Evolutionary conservation across 1,140 invertebrate species (phyloP).

Genomic region (Meteorus sp.): DNA sequence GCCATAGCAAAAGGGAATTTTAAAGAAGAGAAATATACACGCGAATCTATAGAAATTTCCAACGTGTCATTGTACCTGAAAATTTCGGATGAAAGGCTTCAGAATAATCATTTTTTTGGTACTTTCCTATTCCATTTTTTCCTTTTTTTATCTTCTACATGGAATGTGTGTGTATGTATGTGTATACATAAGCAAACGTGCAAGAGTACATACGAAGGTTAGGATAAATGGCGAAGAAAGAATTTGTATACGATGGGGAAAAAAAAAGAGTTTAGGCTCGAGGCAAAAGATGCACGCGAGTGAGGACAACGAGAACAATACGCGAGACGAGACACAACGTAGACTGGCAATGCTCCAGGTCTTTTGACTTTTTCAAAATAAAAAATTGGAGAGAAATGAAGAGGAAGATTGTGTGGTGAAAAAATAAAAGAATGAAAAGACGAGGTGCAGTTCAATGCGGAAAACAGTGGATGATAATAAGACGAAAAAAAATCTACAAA

Average conservation of each 20-base stretch:
- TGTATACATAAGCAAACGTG: no score
- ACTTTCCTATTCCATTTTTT: no score
- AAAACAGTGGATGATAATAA: neutral
- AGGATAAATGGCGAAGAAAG: constrained; percentile 12
- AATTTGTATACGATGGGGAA: constrained; percentile 1
- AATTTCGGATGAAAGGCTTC: neutral
- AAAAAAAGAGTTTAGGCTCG: constrained; percentile 12
- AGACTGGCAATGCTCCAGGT: constrained; percentile 27
- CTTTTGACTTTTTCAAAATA: constrained; percentile 28
- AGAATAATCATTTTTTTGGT: constrained; percentile 10
- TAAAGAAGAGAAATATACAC: neutral
- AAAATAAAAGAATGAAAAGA: no score
- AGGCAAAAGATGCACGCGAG: constrained; percentile 12
- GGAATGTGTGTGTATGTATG: neutral
- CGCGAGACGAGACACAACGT: constrained; percentile 13
- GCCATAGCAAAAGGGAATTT: neutral
- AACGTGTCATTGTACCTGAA: constrained; percentile 8
- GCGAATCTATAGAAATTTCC: neutral
- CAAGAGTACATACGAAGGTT: no score
- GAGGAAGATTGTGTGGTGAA: no score
- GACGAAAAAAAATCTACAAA: neutral
- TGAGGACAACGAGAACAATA: constrained; percentile 26
- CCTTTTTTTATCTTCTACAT: no score
- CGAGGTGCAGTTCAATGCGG: no score
- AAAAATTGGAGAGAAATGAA: constrained; percentile 14